These are phyloP conservation scores for Drosophila obscura DNA, from an alignment of 1,140 invertebrate genomes.

Conservation along the genomic window DNA sequence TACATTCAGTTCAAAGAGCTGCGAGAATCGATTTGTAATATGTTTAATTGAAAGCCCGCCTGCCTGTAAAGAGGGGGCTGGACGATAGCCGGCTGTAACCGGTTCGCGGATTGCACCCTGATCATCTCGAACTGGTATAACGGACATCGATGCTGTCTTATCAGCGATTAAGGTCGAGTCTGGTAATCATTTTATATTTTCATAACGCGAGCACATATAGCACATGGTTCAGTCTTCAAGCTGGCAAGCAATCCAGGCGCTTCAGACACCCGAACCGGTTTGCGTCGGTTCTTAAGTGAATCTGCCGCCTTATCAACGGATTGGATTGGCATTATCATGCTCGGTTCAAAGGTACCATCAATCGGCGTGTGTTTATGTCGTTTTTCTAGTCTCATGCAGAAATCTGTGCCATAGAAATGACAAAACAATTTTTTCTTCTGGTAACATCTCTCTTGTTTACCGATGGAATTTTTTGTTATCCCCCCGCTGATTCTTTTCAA, in stretches of 20 bases:
- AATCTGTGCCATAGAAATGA: conserved; percentile 62
- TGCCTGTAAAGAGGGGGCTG: neutral
- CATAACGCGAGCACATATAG: conserved; percentile 41
- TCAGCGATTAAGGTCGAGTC: conserved; percentile 71
- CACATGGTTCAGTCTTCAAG: conserved; percentile 67
- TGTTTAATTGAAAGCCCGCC: conserved; percentile 54
- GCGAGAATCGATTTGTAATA: conserved; percentile 44
- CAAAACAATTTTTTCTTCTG: conserved; percentile 35
- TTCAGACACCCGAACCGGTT: conserved; percentile 56
- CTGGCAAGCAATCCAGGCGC: conserved; percentile 30
- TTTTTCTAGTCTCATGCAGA: conserved; percentile 45
- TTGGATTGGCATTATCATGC: conserved; percentile 60
- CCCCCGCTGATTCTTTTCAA: neutral
- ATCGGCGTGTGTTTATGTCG: conserved; percentile 21
- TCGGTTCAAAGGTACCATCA: conserved; percentile 69
- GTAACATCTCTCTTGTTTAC: conserved; percentile 38
- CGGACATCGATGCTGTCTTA: conserved; percentile 50
- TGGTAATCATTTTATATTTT: conserved; percentile 50
- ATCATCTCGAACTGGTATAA: conserved; percentile 57
- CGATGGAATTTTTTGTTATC: conserved; percentile 58
- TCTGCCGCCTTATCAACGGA: conserved; percentile 55
- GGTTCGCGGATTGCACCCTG: conserved; percentile 33
- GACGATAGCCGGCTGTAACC: conserved; percentile 32
- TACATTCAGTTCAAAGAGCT: neutral
- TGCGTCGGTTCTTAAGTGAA: conserved; percentile 60